phyloP scores from a whole-genome alignment of 2,797 vertebrate genomes.

The Syndactyla subalaris region DNA sequence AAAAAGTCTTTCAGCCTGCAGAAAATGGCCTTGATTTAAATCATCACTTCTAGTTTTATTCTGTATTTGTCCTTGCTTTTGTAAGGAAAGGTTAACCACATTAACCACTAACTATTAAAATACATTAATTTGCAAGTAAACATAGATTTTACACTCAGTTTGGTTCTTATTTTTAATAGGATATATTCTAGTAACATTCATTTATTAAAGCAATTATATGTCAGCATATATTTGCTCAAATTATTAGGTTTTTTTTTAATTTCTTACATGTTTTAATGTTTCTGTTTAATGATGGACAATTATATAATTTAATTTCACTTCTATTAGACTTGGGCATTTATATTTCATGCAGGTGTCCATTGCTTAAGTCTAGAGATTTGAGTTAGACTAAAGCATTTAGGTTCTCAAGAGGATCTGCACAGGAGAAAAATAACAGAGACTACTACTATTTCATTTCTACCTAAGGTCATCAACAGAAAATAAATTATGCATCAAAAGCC shows the following conservation, averaged over 20 bases:
- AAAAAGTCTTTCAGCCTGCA: neutral
- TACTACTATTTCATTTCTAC: neutral
- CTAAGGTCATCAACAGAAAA: neutral
- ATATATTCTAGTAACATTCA: neutral
- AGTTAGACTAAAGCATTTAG: neutral
- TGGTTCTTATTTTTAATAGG: conserved; percentile 7
- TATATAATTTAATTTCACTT: conserved; percentile 30
- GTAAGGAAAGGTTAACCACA: conserved; percentile 8
- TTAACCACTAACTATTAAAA: neutral
- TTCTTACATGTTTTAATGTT: conserved; percentile 15
- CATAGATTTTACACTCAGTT: neutral
- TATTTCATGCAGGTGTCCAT: conserved; percentile 16
- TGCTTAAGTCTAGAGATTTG: neutral
- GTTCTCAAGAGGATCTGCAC: neutral
- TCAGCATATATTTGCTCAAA: conserved; percentile 17
- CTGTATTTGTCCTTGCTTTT: conserved; percentile 7
- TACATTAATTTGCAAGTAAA: conserved; percentile 33
- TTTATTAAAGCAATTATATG: conserved; percentile 22
- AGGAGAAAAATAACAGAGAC: neutral
- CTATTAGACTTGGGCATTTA: conserved; percentile 11
- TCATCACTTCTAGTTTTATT: neutral
- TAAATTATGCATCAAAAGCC: neutral
- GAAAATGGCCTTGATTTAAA: neutral
- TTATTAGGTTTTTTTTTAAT: conserved; percentile 1
- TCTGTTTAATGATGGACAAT: conserved; percentile 8